Conservation (phyloP, 2,113 vertebrate species). For the Malurus melanocephalus region DNA sequence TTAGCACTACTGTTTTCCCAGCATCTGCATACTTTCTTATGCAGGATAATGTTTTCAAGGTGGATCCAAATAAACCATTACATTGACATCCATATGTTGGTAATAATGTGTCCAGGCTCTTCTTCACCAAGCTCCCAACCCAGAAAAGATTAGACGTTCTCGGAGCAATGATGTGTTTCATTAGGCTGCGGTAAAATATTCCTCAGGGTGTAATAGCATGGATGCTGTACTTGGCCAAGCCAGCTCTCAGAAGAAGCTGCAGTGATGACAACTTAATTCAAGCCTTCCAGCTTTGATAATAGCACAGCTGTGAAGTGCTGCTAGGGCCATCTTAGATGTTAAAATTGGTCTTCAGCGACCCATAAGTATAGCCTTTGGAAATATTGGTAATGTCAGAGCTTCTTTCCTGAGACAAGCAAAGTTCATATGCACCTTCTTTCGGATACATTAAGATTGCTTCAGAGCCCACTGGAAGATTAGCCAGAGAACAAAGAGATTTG, state of each 20-base stretch:
- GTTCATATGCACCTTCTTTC: not conserved
- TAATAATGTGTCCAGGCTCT: not conserved
- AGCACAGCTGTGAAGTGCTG: not conserved
- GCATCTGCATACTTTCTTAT: not conserved
- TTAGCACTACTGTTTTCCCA: not conserved
- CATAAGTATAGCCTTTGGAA: not conserved
- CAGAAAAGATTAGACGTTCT: not conserved
- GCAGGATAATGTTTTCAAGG: slow-evolving; percentile 13
- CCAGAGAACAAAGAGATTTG: not conserved
- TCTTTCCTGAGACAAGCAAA: not conserved
- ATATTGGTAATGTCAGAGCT: not conserved
- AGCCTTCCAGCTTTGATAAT: not conserved
- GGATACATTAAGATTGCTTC: not conserved
- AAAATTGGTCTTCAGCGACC: not conserved
- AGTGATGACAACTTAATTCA: slow-evolving; percentile 14
- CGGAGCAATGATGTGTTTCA: slow-evolving; percentile 12
- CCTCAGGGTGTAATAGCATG: not conserved
- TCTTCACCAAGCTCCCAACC: not conserved
- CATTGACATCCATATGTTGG: not conserved
- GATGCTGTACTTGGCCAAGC: not conserved
- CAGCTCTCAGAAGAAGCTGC: not conserved
- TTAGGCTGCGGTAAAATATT: slow-evolving; percentile 1
- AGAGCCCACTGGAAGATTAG: not conserved
- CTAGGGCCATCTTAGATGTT: not conserved
- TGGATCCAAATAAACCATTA: not conserved